These are phyloP conservation scores for Actenoides hombroni DNA, from an alignment of 2,113 vertebrate genomes.

Conservation along the genomic window DNA sequence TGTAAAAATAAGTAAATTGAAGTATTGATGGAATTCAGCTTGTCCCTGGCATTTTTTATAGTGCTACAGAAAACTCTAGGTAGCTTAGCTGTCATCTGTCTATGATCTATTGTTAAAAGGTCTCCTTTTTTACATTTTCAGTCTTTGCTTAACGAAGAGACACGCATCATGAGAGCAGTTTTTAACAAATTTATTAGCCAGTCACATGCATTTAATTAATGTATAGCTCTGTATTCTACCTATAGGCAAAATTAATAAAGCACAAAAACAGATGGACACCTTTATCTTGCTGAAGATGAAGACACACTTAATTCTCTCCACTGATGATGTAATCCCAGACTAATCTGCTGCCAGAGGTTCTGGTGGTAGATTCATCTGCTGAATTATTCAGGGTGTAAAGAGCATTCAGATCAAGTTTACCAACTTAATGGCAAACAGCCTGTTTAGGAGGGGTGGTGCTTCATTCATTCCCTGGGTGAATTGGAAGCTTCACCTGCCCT, in stretches of 20 bases:
- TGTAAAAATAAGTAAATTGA: neutral
- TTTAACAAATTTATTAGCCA: constrained; percentile 48
- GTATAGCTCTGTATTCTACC: constrained; percentile 32
- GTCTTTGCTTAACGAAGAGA: constrained; percentile 6
- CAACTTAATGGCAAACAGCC: neutral
- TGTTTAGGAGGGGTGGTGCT: neutral
- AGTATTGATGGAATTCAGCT: neutral
- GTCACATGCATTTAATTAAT: constrained; percentile 59
- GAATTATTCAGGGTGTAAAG: constrained; percentile 11
- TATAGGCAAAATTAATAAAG: constrained; percentile 47
- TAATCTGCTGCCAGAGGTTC: constrained; percentile 20
- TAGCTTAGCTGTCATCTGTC: neutral
- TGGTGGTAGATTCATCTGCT: constrained; percentile 9
- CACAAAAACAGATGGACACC: constrained; percentile 6
- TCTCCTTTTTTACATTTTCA: neutral
- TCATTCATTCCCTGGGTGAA: neutral
- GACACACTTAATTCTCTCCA: constrained; percentile 35
- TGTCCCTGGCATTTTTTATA: neutral
- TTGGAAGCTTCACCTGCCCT: neutral
- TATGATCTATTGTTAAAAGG: neutral
- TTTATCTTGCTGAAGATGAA: constrained; percentile 16
- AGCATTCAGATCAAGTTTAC: neutral
- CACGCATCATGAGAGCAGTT: neutral
- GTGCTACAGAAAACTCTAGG: neutral
- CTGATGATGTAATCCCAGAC: constrained; percentile 8